Evolutionary conservation across 1,140 invertebrate species (phyloP).

Genomic region (Aphis gossypii): DNA sequence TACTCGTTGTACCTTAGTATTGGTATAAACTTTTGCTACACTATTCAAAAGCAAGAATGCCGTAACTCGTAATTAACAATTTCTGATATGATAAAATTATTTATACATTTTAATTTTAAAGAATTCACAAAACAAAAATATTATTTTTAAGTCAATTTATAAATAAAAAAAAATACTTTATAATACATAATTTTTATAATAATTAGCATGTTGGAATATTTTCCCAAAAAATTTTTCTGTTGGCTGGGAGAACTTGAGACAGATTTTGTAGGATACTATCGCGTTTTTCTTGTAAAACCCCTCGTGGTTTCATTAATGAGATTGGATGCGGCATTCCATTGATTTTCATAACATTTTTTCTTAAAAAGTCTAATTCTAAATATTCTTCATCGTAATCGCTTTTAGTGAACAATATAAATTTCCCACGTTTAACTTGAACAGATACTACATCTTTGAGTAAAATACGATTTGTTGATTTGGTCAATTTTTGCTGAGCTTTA

Average conservation of each 20-base stretch:
- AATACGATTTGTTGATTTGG: slow-evolving; percentile 10
- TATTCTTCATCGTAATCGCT: neutral
- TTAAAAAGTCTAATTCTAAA: neutral
- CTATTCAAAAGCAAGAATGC: too few relatives aligned
- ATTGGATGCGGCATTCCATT: neutral
- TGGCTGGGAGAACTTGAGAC: neutral
- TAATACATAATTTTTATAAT: too few relatives aligned
- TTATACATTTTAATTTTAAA: too few relatives aligned
- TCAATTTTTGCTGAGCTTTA: slow-evolving; percentile 5
- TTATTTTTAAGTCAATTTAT: too few relatives aligned
- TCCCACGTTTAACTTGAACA: neutral
- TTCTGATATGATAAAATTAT: too few relatives aligned
- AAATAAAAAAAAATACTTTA: too few relatives aligned
- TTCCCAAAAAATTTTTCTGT: neutral
- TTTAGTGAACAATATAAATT: neutral
- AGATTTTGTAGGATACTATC: neutral
- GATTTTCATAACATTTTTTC: neutral
- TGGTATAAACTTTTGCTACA: too few relatives aligned
- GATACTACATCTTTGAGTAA: neutral
- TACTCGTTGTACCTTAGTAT: too few relatives aligned
- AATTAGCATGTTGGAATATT: neutral
- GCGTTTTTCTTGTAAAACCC: neutral
- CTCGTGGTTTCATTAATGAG: neutral
- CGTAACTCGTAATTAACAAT: too few relatives aligned
- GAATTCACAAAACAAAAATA: too few relatives aligned